Evolutionary conservation across 2,797 vertebrate species (phyloP), one percentile per base, ranked within the genome.

Genomic region (Cirrhinus molitorella): DNA sequence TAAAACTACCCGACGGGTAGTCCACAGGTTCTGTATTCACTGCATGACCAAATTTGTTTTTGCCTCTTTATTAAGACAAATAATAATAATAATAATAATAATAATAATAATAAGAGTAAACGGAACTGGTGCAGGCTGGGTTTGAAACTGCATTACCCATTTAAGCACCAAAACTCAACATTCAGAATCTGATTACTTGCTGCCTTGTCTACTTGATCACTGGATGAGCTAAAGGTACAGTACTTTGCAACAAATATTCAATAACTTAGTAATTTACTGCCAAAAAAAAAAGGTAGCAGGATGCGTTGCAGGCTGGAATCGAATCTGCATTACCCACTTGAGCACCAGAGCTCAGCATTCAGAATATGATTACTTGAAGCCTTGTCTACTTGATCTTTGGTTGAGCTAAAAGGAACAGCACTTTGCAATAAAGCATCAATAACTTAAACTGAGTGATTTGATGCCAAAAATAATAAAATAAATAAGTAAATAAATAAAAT

Each of bases 281-380:
- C 37, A 37, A 37, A 37, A 4, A 37, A 37, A 37, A 37, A 6
- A 34, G 31, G 5, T 37, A 40, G 47, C 67, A 47, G 12, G n/a
- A 47, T 4, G 21, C 14, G n/a, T 75, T 34, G 37, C 72, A 40
- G 70, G 80, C 80, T 86, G 79, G 83, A 86, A 85, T 87, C 80
- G 34, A 72, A 87, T 40, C 73, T 68, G 51, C 5, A 23, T 12
- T 3, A 3, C 51, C 45, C 16, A 72, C 23, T 49, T 72, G 3
- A 72, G 67, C n/a, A 72, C 70, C 70, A 51, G 16, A 71, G 28
- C 23, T 28, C 53, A 55, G n/a, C 53, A 10, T 55, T 55, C 53
- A 55, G 21, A 1, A 55, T n/a, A 19, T 55, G 53, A 55, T 55
- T 55, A 4, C 47, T 16, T 49, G 14, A 3, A 17, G 31, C 53